Evolutionary conservation across 2,888 invertebrate genomes (phyloP).

Genomic region (Monopis laevigella): DNA sequence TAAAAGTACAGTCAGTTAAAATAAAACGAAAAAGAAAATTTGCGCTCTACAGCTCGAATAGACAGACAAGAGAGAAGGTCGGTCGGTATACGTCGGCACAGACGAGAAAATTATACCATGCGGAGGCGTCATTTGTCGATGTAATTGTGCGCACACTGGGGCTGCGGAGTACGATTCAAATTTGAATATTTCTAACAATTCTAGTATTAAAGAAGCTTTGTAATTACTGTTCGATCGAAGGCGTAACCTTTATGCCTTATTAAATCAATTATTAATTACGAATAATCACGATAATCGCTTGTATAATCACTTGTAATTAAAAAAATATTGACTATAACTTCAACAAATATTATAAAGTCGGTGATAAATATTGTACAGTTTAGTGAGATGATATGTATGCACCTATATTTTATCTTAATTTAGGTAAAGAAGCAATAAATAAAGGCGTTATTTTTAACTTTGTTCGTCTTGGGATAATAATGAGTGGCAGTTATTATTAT

Average conservation of each 20-base stretch:
- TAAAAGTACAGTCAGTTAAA: slow-evolving; percentile 5
- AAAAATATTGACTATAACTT: too few relatives aligned
- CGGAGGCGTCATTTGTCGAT: slow-evolving; percentile 8
- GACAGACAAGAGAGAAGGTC: neutral
- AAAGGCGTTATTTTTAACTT: too few relatives aligned
- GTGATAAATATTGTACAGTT: too few relatives aligned
- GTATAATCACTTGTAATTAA: too few relatives aligned
- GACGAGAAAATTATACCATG: slow-evolving; percentile 10
- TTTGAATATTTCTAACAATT: slow-evolving; percentile 8
- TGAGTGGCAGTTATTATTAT: too few relatives aligned
- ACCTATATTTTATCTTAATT: too few relatives aligned
- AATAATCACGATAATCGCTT: too few relatives aligned
- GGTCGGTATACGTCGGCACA: neutral
- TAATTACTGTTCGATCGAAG: slow-evolving; percentile 2
- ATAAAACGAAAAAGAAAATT: slow-evolving; percentile 4
- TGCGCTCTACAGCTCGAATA: neutral
- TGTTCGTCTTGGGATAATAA: too few relatives aligned
- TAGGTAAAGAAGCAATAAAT: too few relatives aligned
- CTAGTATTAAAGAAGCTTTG: slow-evolving; percentile 1
- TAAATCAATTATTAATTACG: too few relatives aligned
- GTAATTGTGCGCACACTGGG: slow-evolving; percentile 7
- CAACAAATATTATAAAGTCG: too few relatives aligned
- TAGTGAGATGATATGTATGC: too few relatives aligned
- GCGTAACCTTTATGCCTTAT: neutral
- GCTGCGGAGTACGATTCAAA: slow-evolving; percentile 1